phyloP scores from a whole-genome alignment of 2,113 vertebrate species.

The Apistogramma diplotaenia region DNA sequence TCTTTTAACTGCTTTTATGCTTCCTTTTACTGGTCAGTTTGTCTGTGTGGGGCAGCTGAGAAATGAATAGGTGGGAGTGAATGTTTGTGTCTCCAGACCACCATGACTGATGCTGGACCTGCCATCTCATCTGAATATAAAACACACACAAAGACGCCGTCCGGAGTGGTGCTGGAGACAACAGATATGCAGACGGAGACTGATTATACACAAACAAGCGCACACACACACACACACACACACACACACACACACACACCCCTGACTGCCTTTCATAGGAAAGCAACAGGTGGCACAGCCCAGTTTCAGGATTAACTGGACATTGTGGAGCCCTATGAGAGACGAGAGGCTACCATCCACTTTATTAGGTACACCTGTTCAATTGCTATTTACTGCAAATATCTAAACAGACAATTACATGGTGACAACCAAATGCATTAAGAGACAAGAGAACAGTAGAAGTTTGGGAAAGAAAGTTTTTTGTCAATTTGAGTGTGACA shows the following conservation, averaged over 20 bases:
- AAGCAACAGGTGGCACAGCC: constrained; percentile 29
- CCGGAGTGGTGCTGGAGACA: constrained; percentile 1
- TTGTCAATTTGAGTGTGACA: not conserved
- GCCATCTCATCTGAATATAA: constrained; percentile 4
- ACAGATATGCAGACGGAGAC: constrained; percentile 36
- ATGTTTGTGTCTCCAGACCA: constrained; percentile 45
- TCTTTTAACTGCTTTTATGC: constrained; percentile 49
- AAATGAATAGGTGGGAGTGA: constrained; percentile 45
- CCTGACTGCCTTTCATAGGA: constrained; percentile 37
- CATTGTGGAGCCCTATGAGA: constrained; percentile 17
- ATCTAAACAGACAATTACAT: not conserved
- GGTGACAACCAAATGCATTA: not conserved
- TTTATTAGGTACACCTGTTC: not conserved
- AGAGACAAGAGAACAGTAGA: not conserved
- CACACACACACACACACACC: not conserved
- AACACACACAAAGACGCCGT: not conserved
- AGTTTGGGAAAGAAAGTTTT: not conserved
- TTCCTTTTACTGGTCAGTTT: constrained; percentile 50
- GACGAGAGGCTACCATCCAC: not conserved
- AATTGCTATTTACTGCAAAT: not conserved
- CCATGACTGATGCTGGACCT: constrained; percentile 35
- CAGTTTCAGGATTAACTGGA: constrained; percentile 9
- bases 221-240: not conserved
- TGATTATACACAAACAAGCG: not conserved
- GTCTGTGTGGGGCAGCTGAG: constrained; percentile 37